Conservation (phyloP, 2,113 vertebrate genomes). For the Eulemur rufifrons region DNA sequence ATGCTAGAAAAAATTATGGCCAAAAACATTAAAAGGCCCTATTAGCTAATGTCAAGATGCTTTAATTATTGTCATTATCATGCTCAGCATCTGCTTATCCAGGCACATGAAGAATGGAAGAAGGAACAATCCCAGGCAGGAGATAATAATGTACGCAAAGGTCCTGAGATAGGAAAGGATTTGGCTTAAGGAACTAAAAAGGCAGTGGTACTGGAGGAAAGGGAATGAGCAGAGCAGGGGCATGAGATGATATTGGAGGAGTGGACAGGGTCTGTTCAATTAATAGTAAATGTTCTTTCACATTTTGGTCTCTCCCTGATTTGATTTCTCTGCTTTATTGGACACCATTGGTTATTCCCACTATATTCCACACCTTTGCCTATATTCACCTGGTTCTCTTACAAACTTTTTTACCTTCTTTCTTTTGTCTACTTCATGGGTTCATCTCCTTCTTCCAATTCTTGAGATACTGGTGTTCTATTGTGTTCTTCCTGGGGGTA, state of each 20-base stretch:
- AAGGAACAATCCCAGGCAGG: background rate
- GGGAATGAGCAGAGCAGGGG: background rate
- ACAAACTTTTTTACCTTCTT: background rate
- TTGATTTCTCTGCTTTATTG: background rate
- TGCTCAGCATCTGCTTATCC: background rate
- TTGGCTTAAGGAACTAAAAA: background rate
- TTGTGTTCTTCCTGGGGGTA: background rate
- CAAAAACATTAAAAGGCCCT: background rate
- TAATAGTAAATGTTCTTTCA: background rate
- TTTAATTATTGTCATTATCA: background rate
- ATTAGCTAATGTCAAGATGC: background rate
- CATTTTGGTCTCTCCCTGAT: background rate
- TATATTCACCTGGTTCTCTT: background rate
- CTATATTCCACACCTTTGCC: background rate
- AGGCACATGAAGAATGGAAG: background rate
- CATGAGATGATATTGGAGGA: background rate
- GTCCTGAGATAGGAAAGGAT: background rate
- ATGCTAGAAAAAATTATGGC: background rate
- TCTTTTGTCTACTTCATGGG: background rate
- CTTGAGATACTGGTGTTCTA: background rate
- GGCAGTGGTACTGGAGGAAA: background rate
- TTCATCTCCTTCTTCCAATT: background rate
- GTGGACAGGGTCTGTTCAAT: background rate
- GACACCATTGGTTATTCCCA: background rate
- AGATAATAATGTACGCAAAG: background rate